Conservation (phyloP, 2,113 vertebrate genomes). For the Menidia beryllina region DNA sequence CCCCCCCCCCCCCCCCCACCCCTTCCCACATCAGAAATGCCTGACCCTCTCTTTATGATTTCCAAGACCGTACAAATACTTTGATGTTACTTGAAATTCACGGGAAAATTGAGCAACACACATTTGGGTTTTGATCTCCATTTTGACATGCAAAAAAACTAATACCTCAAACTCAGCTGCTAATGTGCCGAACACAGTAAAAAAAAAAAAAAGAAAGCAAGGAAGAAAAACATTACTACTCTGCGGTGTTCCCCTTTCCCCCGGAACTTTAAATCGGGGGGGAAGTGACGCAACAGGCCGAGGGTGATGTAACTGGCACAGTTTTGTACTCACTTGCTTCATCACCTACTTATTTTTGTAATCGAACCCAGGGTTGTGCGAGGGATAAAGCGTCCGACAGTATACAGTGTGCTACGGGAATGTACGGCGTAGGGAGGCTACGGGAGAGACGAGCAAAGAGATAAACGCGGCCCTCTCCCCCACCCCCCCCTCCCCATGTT, state of each 20-base stretch:
- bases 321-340: conserved; percentile 78
- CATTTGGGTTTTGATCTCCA: conserved; percentile 95
- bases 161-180: conserved; percentile 97
- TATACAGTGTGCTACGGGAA: conserved; percentile 67
- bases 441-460: conserved; percentile 38
- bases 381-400: conserved; percentile 59
- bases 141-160: conserved; percentile 94
- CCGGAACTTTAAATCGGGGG: conserved; percentile 72
- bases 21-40: conserved; percentile 74
- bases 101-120: conserved; percentile 83
- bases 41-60: conserved; percentile 53
- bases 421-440: conserved; percentile 63
- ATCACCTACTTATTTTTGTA: conserved; percentile 80
- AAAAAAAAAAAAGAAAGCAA: conserved; percentile 41
- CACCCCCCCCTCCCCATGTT: conserved; percentile 37
- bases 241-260: conserved; percentile 70
- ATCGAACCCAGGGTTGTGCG: conserved; percentile 72
- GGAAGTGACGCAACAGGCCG: conserved; percentile 72
- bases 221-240: conserved; percentile 39
- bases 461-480: conserved; percentile 42
- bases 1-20: too few relatives aligned
- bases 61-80: conserved; percentile 70
- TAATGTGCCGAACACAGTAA: conserved; percentile 79
- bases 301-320: conserved; percentile 70
- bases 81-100: conserved; percentile 73